Evolutionary conservation across 2,888 invertebrate genomes (phyloP).

Genomic region (Agrypnus murinus): DNA sequence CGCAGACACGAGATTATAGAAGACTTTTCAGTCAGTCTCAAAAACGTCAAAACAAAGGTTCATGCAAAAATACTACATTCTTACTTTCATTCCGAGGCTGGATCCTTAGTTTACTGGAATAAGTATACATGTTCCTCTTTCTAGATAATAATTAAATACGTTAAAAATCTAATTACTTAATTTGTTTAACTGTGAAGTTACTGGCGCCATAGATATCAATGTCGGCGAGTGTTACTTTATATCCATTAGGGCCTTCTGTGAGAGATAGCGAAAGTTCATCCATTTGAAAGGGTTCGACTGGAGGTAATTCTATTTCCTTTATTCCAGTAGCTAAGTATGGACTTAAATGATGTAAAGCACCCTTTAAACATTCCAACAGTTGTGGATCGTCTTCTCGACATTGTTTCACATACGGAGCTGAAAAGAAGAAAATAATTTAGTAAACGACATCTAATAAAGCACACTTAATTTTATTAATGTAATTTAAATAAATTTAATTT

Average conservation of each 20-base stretch:
- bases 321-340: constrained; percentile 78
- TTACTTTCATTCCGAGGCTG: too few relatives aligned
- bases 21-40: too few relatives aligned
- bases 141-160: too few relatives aligned
- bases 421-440: constrained; percentile 24
- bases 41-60: too few relatives aligned
- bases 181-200: constrained; percentile 75
- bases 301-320: constrained; percentile 79
- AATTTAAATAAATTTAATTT: too few relatives aligned
- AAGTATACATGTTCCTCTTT: too few relatives aligned
- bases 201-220: constrained; percentile 79
- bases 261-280: constrained; percentile 76
- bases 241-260: constrained; percentile 75
- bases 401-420: constrained; percentile 80
- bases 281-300: constrained; percentile 80
- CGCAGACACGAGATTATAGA: too few relatives aligned
- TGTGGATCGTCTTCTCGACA: constrained; percentile 78
- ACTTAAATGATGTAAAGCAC: constrained; percentile 75
- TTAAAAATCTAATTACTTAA: too few relatives aligned
- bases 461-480: too few relatives aligned
- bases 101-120: too few relatives aligned
- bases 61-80: too few relatives aligned
- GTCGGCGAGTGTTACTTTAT: constrained; percentile 76
- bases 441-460: too few relatives aligned
- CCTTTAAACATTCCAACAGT: constrained; percentile 75